Conservation (phyloP, 1,140 invertebrate species). For the Cotesia chilonis region DNA sequence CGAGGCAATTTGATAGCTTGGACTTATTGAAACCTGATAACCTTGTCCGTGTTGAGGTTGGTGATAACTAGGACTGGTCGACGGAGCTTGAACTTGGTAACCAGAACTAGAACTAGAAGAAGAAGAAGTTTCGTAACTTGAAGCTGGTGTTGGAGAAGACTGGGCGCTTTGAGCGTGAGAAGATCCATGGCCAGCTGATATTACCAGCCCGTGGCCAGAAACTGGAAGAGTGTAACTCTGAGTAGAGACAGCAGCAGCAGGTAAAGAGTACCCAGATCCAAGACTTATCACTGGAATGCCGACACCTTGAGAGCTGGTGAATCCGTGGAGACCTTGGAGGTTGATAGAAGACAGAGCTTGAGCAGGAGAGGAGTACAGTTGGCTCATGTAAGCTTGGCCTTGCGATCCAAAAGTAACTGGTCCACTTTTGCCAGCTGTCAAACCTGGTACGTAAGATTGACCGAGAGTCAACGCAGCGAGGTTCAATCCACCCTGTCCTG, state of each 20-base stretch:
- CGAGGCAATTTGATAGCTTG: too few species aligned
- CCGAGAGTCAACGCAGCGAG: conserved; percentile 28
- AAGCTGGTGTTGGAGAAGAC: conserved; percentile 35
- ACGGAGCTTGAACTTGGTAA: conserved; percentile 34
- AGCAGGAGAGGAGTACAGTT: conserved; percentile 36
- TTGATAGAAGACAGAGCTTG: conserved; percentile 47
- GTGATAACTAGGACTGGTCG: conserved; percentile 13
- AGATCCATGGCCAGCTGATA: conserved; percentile 31
- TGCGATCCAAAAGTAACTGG: conserved; percentile 55
- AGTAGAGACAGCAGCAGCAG: conserved; percentile 21
- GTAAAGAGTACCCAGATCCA: neutral
- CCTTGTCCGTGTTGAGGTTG: too few species aligned
- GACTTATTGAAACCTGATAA: too few species aligned
- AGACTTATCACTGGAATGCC: conserved; percentile 37
- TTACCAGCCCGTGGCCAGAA: conserved; percentile 38
- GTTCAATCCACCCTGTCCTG: neutral
- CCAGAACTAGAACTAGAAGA: conserved; percentile 33
- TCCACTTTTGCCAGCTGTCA: conserved; percentile 52
- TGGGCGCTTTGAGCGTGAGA: conserved; percentile 16
- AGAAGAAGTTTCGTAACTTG: conserved; percentile 40
- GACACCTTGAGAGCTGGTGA: conserved; percentile 29
- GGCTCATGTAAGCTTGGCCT: conserved; percentile 26
- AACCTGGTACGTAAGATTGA: conserved; percentile 40
- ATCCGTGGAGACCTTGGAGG: too few species aligned
- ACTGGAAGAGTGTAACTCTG: conserved; percentile 32